These are phyloP conservation scores for Nycticryphes semicollaris DNA, from an alignment of 2,113 vertebrate genomes.

Conservation along the genomic window DNA sequence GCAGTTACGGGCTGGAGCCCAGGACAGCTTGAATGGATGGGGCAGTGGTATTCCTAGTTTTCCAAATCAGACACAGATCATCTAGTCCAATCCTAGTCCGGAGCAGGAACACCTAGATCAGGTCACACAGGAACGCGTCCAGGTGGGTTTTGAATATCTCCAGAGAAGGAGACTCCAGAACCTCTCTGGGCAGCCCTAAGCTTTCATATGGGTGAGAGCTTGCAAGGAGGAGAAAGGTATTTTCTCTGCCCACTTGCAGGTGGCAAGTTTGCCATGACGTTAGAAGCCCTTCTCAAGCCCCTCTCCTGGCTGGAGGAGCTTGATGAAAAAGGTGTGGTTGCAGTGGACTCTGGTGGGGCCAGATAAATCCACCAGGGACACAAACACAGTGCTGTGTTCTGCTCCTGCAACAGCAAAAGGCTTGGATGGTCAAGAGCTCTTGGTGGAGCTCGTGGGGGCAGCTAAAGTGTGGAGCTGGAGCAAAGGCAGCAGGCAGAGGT, in stretches of 20 bases:
- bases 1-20: not conserved
- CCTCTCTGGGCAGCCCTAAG: too few relatives aligned
- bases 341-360: not conserved
- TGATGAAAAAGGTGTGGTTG: not conserved
- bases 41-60: not conserved
- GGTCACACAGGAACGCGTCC: too few relatives aligned
- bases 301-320: not conserved
- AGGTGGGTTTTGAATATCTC: too few relatives aligned
- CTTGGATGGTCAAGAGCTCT: not conserved
- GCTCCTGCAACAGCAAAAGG: not conserved
- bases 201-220: not conserved
- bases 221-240: not conserved
- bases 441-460: not conserved
- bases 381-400: fast-evolving
- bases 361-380: not conserved
- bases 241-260: not conserved
- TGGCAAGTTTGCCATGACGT: not conserved
- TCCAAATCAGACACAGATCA: not conserved
- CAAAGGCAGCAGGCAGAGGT: not conserved
- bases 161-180: too few relatives aligned
- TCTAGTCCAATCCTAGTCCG: too few relatives aligned
- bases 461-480: not conserved
- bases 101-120: too few relatives aligned
- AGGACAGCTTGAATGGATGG: not conserved
- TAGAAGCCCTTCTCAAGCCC: not conserved